phyloP scores from a whole-genome alignment of 2,888 invertebrate species.

The Campopleginae sp. region DNA sequence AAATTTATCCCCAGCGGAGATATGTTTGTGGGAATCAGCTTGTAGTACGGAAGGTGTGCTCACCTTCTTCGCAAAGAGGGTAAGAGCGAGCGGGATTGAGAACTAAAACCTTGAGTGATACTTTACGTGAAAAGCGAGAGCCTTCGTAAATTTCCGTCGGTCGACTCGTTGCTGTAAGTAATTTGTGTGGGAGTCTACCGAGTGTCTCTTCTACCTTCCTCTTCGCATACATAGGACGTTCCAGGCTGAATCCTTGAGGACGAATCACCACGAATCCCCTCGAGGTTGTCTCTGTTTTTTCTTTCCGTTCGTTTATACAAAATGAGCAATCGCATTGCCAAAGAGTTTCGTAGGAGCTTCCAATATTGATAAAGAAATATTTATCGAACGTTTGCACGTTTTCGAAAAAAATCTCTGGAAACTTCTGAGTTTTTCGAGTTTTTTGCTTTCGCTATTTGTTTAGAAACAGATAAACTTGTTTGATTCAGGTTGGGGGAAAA shows the following conservation, averaged over 20 bases:
- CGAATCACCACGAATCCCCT: no score
- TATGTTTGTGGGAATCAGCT: conserved; percentile 25
- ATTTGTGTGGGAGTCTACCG: conserved; percentile 79
- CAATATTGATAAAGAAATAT: no score
- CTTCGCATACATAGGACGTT: background rate
- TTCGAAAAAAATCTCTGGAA: no score
- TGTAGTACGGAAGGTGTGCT: conserved; percentile 14
- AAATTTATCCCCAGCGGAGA: conserved; percentile 74
- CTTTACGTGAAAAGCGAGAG: conserved; percentile 72
- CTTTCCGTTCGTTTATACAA: no score
- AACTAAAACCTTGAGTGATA: conserved; percentile 78
- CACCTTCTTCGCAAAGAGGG: conserved; percentile 43
- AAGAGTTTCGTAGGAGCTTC: no score
- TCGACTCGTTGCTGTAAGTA: conserved; percentile 72
- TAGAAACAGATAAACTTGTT: no score
- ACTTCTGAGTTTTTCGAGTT: no score
- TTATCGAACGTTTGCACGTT: no score
- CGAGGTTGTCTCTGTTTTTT: no score
- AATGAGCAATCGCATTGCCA: no score
- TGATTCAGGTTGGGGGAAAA: no score
- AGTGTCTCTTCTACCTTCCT: conserved; percentile 73
- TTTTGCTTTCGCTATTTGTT: no score
- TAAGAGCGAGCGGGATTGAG: conserved; percentile 72
- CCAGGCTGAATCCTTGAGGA: background rate
- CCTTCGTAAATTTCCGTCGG: conserved; percentile 48